Percentiles rank a stretch among this genome's conserved stretches.
These are phyloP conservation scores for Styela plicata DNA, from an alignment of 23 tunicate species.

Conservation along the genomic window DNA sequence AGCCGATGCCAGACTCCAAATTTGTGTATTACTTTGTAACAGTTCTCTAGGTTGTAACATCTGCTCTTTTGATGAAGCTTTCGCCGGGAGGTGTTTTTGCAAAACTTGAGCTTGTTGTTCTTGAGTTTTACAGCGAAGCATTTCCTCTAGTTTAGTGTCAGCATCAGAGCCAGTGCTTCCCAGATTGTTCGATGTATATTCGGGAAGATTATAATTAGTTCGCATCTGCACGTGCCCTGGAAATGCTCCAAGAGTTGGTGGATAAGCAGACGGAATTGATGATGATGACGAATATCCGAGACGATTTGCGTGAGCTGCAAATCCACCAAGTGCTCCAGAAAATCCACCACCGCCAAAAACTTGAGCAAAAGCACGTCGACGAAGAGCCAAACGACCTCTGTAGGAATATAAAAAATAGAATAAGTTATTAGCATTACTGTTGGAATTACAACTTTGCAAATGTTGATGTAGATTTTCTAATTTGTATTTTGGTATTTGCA, in stretches of 20 bases:
- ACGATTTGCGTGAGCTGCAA: background rate
- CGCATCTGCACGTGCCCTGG: background rate
- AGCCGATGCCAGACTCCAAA: conserved; percentile 27
- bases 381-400: conserved; percentile 83
- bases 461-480: no score
- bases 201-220: background rate
- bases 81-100: background rate
- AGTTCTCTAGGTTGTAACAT: background rate
- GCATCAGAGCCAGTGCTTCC: background rate
- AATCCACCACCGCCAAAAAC: conserved; percentile 44
- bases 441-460: no score
- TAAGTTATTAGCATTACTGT: background rate
- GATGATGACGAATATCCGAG: background rate
- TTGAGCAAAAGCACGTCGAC: conserved; percentile 91
- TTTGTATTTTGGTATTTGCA: background rate
- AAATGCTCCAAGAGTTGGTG: background rate
- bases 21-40: background rate
- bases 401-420: background rate
- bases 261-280: background rate
- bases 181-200: background rate
- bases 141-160: conserved; percentile 10
- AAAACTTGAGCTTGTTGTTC: conserved; percentile 21
- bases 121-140: conserved; percentile 16
- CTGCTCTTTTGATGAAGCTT: background rate
- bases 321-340: conserved; percentile 23